These are phyloP conservation scores for Shargacucullia verbasci DNA, from an alignment of 2,888 invertebrate species.

Conservation along the genomic window DNA sequence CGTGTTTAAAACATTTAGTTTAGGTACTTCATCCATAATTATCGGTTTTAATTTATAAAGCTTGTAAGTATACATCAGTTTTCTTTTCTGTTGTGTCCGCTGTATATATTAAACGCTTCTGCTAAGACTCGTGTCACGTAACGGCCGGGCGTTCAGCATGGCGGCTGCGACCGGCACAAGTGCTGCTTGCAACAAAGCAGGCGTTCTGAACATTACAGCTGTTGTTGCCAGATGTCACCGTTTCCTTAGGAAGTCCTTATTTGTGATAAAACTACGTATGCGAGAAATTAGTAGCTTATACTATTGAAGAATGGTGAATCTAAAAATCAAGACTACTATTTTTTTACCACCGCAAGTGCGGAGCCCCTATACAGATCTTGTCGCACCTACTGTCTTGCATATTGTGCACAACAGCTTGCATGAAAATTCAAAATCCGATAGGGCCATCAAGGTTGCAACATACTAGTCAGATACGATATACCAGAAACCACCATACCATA, in stretches of 20 bases:
- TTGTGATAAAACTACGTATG: slow-evolving; percentile 4
- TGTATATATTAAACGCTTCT: slow-evolving; percentile 46
- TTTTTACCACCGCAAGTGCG: too few relatives aligned
- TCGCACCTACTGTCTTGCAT: too few relatives aligned
- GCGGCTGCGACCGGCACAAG: slow-evolving; percentile 51
- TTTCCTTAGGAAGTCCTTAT: slow-evolving; percentile 21
- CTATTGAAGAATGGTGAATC: too few relatives aligned
- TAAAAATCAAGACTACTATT: too few relatives aligned
- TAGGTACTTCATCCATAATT: background rate
- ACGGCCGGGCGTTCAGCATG: slow-evolving; percentile 52
- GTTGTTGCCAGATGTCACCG: slow-evolving; percentile 40
- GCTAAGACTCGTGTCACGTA: slow-evolving; percentile 51
- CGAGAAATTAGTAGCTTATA: background rate
- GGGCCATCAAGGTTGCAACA: too few relatives aligned
- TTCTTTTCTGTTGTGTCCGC: slow-evolving; percentile 16
- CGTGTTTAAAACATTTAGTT: too few relatives aligned
- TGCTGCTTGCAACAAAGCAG: slow-evolving; percentile 56
- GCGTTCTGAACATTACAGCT: slow-evolving; percentile 41
- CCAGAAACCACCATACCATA: too few relatives aligned
- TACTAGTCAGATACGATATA: too few relatives aligned
- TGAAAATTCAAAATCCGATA: too few relatives aligned
- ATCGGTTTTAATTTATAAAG: background rate
- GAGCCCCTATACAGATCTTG: too few relatives aligned
- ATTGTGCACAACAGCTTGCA: too few relatives aligned
- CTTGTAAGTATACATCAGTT: slow-evolving; percentile 1